Percentiles rank a stretch among this genome's conserved stretches.
phyloP scores from a whole-genome alignment of 2,797 vertebrate species.

The Smutsia temminckii region DNA sequence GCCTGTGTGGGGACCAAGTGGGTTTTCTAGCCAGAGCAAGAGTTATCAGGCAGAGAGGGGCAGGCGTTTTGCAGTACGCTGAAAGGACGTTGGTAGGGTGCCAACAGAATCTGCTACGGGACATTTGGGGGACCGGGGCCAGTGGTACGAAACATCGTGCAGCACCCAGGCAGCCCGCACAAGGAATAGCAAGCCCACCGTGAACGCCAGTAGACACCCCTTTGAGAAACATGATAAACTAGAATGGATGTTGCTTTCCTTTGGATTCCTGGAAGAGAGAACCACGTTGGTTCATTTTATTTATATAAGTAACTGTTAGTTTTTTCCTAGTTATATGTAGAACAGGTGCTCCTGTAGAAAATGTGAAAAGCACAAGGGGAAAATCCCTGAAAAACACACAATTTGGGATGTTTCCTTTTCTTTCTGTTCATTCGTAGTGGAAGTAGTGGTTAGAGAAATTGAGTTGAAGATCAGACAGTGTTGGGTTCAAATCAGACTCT shows the following conservation, averaged over 20 bases:
- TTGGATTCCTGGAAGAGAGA: not conserved
- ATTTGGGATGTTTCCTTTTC: not conserved
- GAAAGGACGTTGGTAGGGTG: not conserved
- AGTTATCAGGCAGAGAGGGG: not conserved
- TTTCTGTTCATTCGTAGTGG: not conserved
- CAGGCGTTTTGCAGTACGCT: not conserved
- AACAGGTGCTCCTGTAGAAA: not conserved
- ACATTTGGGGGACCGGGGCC: not conserved
- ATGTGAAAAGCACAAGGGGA: not conserved
- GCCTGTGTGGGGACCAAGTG: not conserved
- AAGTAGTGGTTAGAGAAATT: not conserved
- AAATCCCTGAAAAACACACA: not conserved
- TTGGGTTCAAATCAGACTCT: not conserved
- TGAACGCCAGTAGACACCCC: not conserved
- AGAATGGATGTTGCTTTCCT: not conserved
- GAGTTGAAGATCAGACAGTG: not conserved
- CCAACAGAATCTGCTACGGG: rapidly evolving
- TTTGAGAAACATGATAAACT: not conserved
- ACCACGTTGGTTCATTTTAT: not conserved
- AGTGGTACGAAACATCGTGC: not conserved
- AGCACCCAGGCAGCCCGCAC: not conserved
- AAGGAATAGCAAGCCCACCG: not conserved
- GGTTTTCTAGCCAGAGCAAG: not conserved
- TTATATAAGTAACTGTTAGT: not conserved
- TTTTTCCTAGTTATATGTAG: not conserved